Evolutionary conservation across 2,888 invertebrate species (phyloP), one percentile per base, ranked within the genome.

Genomic region (Hemaris fuciformis): DNA sequence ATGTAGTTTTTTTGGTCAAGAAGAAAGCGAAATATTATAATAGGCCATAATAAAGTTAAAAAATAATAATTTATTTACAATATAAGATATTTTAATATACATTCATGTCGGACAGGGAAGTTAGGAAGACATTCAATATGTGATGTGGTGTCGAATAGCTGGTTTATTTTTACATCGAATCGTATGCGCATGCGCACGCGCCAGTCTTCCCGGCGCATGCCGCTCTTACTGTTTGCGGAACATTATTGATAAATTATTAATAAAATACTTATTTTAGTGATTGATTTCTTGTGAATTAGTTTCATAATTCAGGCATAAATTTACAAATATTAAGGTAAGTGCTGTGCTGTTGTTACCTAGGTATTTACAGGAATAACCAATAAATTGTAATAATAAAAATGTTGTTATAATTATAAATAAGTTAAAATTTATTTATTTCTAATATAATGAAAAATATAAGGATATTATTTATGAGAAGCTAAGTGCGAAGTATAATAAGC

Each of bases 81-180:
- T 4, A 27, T 10, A 20, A 10, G 7, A 15, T 7, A 18, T 1
- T 25, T 41, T 13, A 10, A 22, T 34, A 38, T n/a, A 23, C 57
- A 34, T 10, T 23, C 38, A 7, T 23, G 23, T 23, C 6, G 38
- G 31, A 20, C 3, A 38, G 57, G 57, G 34, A 38, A 57, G 38
- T 13, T 38, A 22, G n/a, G 22, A 34, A 57, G 31, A 57, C 13
- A 67, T 68, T 69, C 65, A 65, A 67, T 66, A 68, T 66, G 62
- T 65, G 53, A 67, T 71, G 66, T 63, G 46, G 60, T 53, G 60
- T 60, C 60, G 20, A 60, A 43, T 62, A 38, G 57, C 23, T 42
- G 34, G 68, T 74, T 77, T 84, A 84, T 85, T 85, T 83, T 73
- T 82, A 82, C 34, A 66, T 27, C 64, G 67, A 57, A 61, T 63